Base-by-base conservation (phyloP, 2,888 invertebrate genomes). In the Atrina japonica region DNA sequence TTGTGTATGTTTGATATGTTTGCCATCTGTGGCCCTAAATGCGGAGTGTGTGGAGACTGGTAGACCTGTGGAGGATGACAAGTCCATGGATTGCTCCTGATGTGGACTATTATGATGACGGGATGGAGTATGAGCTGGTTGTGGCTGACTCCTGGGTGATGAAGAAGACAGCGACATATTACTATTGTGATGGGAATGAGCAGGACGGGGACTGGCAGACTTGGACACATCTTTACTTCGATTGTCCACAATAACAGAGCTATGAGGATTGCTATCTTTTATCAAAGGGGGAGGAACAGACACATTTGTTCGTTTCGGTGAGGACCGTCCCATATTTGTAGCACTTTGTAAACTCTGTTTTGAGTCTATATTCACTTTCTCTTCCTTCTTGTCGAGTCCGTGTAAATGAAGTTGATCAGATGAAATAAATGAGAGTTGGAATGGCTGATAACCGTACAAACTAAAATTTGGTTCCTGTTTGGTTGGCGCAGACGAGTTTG, bases 381-480 rank as follows among this genome's bases (percentile, higher is more conserved):
- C 86, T 40, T 80, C 80, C 59, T 85, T 80, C 45, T 80, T 70
- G 27, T 69, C 82, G 29, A 88, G 77, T 65, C 86, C 86, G 67
- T 83, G 83, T 35, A 83, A 80, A 60, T 86, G 86, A 43, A 90
- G 80, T 77, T 89, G 88, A 68, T 89, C 91, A 40, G 86, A 85
- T 21, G 89, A 83, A 21, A 90, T 89, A 56, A 87, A 90, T 16
- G 87, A 84, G 69, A 88, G 88, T 52, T 88, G 88, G 70, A 85
- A 87, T 45, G 90, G 88, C 73, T 89, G 89, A 76, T 90, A 90
- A 21, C 91, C 91, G 78, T 91, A 91, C 27, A 91, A 81, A 79
- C 86, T 90, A 73, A 89, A 91, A 72, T 77, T 83, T 61, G 67
- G 74, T 64, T 76, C 78, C 45, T 73, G 75, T 65, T 81, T 81